Evolutionary conservation across 1,140 invertebrate species (phyloP).

Genomic region (Elysia chlorotica): DNA sequence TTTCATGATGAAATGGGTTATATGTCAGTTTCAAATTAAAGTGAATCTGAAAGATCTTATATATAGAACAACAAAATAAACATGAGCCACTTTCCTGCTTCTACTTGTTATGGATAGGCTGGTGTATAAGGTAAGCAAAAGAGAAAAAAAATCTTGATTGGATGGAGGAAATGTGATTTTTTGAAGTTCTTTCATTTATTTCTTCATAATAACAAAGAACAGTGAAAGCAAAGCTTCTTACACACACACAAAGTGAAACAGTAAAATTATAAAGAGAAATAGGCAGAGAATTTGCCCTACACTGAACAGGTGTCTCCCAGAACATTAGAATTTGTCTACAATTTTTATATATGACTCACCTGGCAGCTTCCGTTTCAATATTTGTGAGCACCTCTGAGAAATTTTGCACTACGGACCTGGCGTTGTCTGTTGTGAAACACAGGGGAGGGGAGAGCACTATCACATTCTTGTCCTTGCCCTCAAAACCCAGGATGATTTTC

Average conservation of each 20-base stretch:
- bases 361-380: conserved; percentile 58
- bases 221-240: background rate
- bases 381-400: conserved; percentile 74
- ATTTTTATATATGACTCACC: conserved; percentile 62
- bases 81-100: no score
- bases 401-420: conserved; percentile 74
- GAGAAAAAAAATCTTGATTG: no score
- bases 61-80: no score
- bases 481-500: conserved; percentile 85
- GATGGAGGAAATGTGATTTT: background rate
- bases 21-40: no score
- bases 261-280: background rate
- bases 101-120: no score
- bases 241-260: background rate
- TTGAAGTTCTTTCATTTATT: background rate
- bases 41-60: no score
- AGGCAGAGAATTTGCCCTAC: background rate
- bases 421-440: conserved; percentile 87
- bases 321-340: background rate
- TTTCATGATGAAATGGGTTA: no score
- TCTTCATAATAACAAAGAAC: background rate
- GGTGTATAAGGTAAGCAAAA: no score
- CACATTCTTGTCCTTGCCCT: conserved; percentile 94
- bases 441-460: conserved; percentile 96
- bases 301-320: no score